phyloP scores from a whole-genome alignment of 2,888 invertebrate species.

The Prosapia bicincta region DNA sequence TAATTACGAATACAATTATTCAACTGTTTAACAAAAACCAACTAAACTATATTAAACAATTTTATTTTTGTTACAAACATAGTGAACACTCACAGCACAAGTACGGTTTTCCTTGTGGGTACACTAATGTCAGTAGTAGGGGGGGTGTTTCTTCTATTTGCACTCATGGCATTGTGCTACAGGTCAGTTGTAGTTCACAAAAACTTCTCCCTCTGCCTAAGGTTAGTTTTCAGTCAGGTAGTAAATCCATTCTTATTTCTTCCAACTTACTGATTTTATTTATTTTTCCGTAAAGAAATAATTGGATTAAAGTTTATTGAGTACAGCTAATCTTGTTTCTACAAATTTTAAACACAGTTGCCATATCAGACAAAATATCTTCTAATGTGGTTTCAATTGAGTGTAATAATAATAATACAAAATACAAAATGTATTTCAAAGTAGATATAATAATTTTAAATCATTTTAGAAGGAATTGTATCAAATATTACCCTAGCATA shows the following conservation, averaged over 20 bases:
- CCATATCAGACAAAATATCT: no score
- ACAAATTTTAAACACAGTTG: no score
- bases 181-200: conserved; percentile 99
- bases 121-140: conserved; percentile 98
- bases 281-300: conserved; percentile 5
- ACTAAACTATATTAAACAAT: not conserved
- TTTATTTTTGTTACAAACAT: not conserved
- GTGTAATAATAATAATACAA: no score
- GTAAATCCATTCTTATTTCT: conserved; percentile 1
- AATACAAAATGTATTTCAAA: no score
- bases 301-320: conserved; percentile 66
- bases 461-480: no score
- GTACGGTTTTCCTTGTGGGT: conserved; percentile 96
- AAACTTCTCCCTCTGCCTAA: conserved; percentile 98
- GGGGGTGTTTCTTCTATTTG: conserved; percentile 98
- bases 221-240: conserved; percentile 69
- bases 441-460: no score
- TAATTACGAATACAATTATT: not conserved
- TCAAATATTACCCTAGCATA: no score
- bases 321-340: no score
- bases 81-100: conserved; percentile 97
- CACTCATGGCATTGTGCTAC: conserved; percentile 98
- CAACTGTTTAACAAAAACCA: not conserved
- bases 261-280: conserved; percentile 29
- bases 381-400: no score